Conservation (phyloP, 2,888 invertebrate species). For the Agriopis leucophaearia region DNA sequence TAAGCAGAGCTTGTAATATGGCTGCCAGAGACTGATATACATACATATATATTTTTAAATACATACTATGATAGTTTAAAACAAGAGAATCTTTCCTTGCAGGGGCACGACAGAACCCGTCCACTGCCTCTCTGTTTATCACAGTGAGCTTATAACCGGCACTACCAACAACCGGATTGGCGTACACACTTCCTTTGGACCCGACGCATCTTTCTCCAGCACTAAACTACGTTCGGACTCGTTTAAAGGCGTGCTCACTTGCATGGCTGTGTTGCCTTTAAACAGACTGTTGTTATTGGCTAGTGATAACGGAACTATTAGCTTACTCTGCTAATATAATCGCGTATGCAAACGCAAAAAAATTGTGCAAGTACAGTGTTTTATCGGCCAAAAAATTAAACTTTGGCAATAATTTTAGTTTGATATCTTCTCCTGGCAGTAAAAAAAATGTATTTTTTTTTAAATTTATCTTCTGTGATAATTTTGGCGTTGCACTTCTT, state of each 20-base stretch:
- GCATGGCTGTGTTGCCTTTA: conserved; percentile 95
- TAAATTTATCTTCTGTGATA: too few relatives aligned
- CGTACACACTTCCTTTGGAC: conserved; percentile 91
- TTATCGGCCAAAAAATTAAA: too few relatives aligned
- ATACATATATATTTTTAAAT: too few relatives aligned
- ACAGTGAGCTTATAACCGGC: conserved; percentile 94
- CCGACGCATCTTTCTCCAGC: conserved; percentile 92
- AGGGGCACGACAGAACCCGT: conserved; percentile 97
- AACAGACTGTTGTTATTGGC: conserved; percentile 96
- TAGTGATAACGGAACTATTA: conserved; percentile 96
- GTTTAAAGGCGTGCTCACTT: conserved; percentile 96
- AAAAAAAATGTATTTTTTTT: too few relatives aligned
- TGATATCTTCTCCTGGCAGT: too few relatives aligned
- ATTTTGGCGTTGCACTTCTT: too few relatives aligned
- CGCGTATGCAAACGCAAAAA: too few relatives aligned
- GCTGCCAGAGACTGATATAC: too few relatives aligned
- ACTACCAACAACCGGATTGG: conserved; percentile 97
- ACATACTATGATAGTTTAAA: too few relatives aligned
- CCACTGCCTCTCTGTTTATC: conserved; percentile 93
- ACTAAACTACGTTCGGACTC: conserved; percentile 95
- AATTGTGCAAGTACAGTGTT: background rate
- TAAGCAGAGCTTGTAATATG: too few relatives aligned
- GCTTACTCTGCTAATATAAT: conserved; percentile 88
- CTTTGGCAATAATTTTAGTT: too few relatives aligned
- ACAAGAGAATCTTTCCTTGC: conserved; percentile 35